These are phyloP conservation scores for Garrulus glandarius DNA, from an alignment of 2,797 vertebrate genomes.

Conservation along the genomic window DNA sequence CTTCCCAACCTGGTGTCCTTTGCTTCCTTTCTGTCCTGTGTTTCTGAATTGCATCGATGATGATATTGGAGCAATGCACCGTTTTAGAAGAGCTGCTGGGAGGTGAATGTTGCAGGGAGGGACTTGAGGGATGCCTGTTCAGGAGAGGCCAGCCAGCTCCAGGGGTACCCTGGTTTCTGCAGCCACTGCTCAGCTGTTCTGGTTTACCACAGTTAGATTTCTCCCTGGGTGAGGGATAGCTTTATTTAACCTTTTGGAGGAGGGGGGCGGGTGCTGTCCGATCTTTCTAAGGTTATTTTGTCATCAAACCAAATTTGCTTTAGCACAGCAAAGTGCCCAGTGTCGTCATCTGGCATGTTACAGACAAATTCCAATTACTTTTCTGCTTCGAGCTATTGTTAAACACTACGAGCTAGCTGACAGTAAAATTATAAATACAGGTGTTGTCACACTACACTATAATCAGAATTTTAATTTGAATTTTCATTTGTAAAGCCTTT, in stretches of 20 bases:
- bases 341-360: slow-evolving; percentile 82
- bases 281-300: slow-evolving; percentile 75
- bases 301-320: slow-evolving; percentile 78
- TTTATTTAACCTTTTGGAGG: slow-evolving; percentile 32
- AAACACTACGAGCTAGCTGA: slow-evolving; percentile 84
- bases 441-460: slow-evolving; percentile 87
- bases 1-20: not conserved
- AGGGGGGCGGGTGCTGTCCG: not conserved
- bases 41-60: not conserved
- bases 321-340: slow-evolving; percentile 71
- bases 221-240: not conserved
- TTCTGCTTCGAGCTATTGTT: slow-evolving; percentile 83
- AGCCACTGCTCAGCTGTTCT: not conserved
- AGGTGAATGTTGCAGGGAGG: not conserved
- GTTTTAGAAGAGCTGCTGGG: not conserved
- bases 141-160: not conserved
- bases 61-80: not conserved
- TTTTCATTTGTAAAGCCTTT: slow-evolving; percentile 85
- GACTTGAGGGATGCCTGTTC: not conserved
- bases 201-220: not conserved
- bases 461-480: slow-evolving; percentile 89
- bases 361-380: slow-evolving; percentile 87
- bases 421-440: slow-evolving; percentile 90
- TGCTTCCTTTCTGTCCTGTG: not conserved
- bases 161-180: not conserved